These are phyloP conservation scores for Taenaris catops DNA, from an alignment of 2,888 invertebrate species.

Conservation along the genomic window DNA sequence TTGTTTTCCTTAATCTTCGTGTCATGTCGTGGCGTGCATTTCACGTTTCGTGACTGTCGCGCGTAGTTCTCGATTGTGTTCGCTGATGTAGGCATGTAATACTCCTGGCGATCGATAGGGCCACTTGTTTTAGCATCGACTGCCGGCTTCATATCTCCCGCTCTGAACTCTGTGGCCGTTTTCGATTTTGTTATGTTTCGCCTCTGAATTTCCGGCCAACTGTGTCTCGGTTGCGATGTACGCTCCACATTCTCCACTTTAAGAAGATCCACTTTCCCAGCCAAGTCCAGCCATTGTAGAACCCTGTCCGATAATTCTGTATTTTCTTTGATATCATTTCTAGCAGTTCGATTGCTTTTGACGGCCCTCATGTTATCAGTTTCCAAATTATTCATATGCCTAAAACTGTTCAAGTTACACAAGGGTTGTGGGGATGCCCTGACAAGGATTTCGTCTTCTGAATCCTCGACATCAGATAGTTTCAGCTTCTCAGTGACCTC, in stretches of 20 bases:
- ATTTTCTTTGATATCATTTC: slow-evolving; percentile 49
- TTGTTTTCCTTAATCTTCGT: slow-evolving; percentile 48
- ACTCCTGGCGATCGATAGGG: slow-evolving; percentile 63
- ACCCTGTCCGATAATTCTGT: slow-evolving; percentile 84
- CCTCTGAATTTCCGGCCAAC: slow-evolving; percentile 63
- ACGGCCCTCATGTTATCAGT: slow-evolving; percentile 48
- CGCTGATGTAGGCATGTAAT: slow-evolving; percentile 64
- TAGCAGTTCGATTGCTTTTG: slow-evolving; percentile 54
- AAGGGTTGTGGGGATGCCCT: slow-evolving; percentile 47
- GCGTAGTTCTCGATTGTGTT: slow-evolving; percentile 75
- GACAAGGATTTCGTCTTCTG: slow-evolving; percentile 47
- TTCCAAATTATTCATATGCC: slow-evolving; percentile 33
- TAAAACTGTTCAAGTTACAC: slow-evolving; percentile 39
- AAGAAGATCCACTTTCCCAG: slow-evolving; percentile 78
- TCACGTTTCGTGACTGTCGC: slow-evolving; percentile 66
- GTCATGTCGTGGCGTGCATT: slow-evolving; percentile 51
- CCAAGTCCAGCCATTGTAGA: slow-evolving; percentile 88
- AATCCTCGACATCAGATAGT: slow-evolving; percentile 48
- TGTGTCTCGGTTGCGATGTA: slow-evolving; percentile 62
- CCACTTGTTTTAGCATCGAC: slow-evolving; percentile 51
- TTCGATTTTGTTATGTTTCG: slow-evolving; percentile 54
- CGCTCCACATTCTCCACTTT: slow-evolving; percentile 52
- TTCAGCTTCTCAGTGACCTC: slow-evolving; percentile 57
- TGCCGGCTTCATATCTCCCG: slow-evolving; percentile 40
- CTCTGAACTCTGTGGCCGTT: slow-evolving; percentile 51